Conservation (phyloP, 2,113 vertebrate genomes). For the Orcinus orca region DNA sequence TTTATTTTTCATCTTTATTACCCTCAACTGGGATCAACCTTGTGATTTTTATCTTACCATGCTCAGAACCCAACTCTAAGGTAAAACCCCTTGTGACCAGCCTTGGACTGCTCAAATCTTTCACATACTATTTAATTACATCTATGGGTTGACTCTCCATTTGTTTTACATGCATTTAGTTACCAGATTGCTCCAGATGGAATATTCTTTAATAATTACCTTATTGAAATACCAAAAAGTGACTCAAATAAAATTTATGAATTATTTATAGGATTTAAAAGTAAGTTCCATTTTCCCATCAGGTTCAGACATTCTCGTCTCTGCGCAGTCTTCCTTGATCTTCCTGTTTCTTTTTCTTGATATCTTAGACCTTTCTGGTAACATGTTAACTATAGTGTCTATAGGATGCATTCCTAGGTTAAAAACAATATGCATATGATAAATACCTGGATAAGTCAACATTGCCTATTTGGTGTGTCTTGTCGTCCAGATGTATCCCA, state of each 20-base stretch:
- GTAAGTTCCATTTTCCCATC: not conserved
- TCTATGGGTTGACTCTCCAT: not conserved
- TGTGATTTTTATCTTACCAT: constrained; percentile 23
- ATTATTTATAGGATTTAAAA: not conserved
- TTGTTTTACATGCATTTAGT: not conserved
- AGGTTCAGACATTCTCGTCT: not conserved
- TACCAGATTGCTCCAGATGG: not conserved
- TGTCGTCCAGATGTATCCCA: not conserved
- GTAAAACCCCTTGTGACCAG: not conserved
- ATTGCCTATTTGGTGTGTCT: not conserved
- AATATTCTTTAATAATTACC: not conserved
- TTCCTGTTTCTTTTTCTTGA: not conserved
- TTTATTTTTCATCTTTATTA: not conserved
- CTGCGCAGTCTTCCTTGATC: not conserved
- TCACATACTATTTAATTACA: not conserved
- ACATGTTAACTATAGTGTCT: not conserved
- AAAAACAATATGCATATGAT: not conserved
- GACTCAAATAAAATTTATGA: not conserved
- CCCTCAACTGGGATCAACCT: not conserved
- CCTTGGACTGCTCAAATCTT: not conserved
- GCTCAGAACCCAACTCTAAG: not conserved
- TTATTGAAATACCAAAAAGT: not conserved
- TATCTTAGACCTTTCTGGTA: not conserved
- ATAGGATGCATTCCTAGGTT: not conserved
- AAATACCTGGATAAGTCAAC: not conserved